A percentile compares a stretch with the other conserved stretches of the same genome.
phyloP scores from a whole-genome alignment of 1,140 invertebrate species.

The Phymastichus coffea region DNA sequence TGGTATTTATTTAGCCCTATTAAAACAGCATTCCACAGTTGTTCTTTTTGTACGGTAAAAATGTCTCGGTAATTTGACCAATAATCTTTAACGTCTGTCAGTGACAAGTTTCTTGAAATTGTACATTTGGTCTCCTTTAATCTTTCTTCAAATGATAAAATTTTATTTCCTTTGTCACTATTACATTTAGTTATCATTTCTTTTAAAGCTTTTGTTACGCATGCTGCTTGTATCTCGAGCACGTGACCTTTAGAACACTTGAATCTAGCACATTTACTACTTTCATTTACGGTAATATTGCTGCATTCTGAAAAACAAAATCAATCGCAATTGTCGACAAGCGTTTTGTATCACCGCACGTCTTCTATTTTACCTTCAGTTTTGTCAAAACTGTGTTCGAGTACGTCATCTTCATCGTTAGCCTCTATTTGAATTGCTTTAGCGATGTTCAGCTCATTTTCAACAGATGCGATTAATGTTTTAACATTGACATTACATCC shows the following conservation, averaged over 20 bases:
- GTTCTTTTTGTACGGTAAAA: constrained; percentile 52
- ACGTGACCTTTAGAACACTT: constrained; percentile 52
- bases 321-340: no score
- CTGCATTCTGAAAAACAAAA: no score
- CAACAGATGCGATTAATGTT: constrained; percentile 27
- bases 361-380: no score
- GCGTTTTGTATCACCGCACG: no score
- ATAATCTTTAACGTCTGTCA: constrained; percentile 55
- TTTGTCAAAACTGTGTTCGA: no score
- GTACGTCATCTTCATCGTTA: neutral
- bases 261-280: neutral
- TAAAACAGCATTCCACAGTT: constrained; percentile 59
- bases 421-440: no score
- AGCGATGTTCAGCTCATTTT: no score
- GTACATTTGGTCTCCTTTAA: constrained; percentile 38
- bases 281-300: neutral
- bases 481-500: constrained; percentile 7
- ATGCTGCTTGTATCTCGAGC: constrained; percentile 59
- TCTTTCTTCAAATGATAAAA: constrained; percentile 30
- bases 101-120: constrained; percentile 53
- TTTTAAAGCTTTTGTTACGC: constrained; percentile 57
- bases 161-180: constrained; percentile 41
- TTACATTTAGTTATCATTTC: constrained; percentile 55
- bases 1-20: constrained; percentile 60
- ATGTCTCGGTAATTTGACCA: constrained; percentile 56